These are phyloP conservation scores for Pelvicachromis taeniatus DNA, from an alignment of 2,113 vertebrate genomes.

Conservation along the genomic window DNA sequence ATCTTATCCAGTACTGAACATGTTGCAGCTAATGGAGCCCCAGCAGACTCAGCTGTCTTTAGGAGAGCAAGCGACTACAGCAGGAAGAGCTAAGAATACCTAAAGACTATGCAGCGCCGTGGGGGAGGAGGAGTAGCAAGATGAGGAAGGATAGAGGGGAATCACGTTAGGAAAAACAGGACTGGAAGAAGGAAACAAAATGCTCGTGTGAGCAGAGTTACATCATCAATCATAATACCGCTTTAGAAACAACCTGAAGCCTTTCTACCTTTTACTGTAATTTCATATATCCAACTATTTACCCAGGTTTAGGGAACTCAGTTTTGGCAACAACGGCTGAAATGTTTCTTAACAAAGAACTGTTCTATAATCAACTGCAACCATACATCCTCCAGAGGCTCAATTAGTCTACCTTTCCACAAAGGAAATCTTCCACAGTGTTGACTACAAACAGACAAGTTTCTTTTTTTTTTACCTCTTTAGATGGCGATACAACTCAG, in stretches of 20 bases:
- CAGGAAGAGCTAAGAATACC: constrained; percentile 49
- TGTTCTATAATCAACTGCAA: neutral
- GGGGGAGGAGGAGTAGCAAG: neutral
- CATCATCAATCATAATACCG: neutral
- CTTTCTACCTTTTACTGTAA: neutral
- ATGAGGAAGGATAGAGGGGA: neutral
- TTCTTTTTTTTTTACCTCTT: neutral
- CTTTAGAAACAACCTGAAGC: neutral
- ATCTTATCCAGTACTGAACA: constrained; percentile 18
- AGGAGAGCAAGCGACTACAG: neutral
- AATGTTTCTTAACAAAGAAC: neutral
- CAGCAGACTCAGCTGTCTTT: constrained; percentile 39
- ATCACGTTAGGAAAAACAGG: neutral
- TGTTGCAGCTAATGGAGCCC: constrained; percentile 52
- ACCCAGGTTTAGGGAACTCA: neutral
- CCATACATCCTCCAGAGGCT: neutral
- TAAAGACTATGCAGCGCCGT: neutral
- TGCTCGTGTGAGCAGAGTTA: neutral
- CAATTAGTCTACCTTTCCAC: neutral
- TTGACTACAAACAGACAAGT: neutral
- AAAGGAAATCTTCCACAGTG: neutral
- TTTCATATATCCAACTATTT: neutral
- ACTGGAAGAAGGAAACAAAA: neutral
- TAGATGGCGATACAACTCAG: neutral
- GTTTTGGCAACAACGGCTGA: neutral